Conservation (phyloP, 2,113 vertebrate species). For the Labeo rohita region DNA sequence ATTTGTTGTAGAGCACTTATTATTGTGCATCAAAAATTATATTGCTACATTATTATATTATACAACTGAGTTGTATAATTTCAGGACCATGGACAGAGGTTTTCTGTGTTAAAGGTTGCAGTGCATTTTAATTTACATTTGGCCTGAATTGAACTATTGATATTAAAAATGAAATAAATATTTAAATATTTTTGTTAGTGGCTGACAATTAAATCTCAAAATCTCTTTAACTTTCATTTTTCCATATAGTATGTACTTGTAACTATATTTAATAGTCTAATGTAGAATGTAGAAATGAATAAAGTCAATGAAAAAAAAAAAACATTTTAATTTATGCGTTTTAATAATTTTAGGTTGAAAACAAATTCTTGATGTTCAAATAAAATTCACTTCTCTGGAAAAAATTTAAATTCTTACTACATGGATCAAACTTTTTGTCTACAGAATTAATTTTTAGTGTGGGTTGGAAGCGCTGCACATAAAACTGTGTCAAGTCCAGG, state of each 20-base stretch:
- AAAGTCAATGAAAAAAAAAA: not conserved
- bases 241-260: not conserved
- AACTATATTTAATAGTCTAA: not conserved
- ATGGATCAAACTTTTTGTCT: not conserved
- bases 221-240: not conserved
- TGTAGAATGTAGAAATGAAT: not conserved
- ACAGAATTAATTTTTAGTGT: not conserved
- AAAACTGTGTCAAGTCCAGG: slow-evolving; percentile 21
- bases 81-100: slow-evolving; percentile 24
- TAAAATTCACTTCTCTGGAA: not conserved
- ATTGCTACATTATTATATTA: not conserved
- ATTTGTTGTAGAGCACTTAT: not conserved
- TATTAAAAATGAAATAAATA: not conserved
- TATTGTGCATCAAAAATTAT: not conserved
- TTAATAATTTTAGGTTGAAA: not conserved
- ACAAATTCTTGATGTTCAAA: not conserved
- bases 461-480: not conserved
- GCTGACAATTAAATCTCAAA: not conserved
- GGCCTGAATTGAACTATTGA: not conserved
- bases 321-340: not conserved
- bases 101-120: not conserved
- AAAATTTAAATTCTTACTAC: too few relatives aligned
- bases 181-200: not conserved
- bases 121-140: not conserved
- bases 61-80: not conserved